Conservation (phyloP, 2,888 invertebrate species). For the Oscheius onirici region DNA sequence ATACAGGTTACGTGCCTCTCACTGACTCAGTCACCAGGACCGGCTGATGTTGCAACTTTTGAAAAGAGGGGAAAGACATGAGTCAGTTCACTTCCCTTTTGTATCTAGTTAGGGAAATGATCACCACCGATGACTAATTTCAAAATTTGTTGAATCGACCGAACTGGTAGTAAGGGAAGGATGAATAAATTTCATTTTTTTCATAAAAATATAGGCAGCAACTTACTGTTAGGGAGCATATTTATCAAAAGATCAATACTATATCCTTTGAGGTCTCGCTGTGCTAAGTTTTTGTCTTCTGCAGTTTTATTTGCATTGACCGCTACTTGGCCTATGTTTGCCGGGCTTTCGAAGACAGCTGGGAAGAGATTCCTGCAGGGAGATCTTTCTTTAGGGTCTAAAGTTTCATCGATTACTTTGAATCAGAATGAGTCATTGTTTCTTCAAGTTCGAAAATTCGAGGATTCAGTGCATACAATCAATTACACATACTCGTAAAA, state of each 20-base stretch:
- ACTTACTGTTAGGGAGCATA: too few species aligned
- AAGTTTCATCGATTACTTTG: not conserved
- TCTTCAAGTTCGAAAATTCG: too few species aligned
- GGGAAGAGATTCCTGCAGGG: constrained; percentile 27
- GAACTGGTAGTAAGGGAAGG: not conserved
- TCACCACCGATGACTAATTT: too few species aligned
- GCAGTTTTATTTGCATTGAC: constrained; percentile 28
- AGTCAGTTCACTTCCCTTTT: too few species aligned
- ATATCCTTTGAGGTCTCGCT: not conserved
- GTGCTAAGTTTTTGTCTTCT: constrained; percentile 12
- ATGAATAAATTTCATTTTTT: too few species aligned
- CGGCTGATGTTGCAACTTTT: not conserved
- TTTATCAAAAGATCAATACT: too few species aligned
- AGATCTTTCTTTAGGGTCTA: not conserved
- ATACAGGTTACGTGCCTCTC: not conserved
- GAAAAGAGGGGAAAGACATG: not conserved
- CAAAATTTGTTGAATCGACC: not conserved
- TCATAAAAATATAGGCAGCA: too few species aligned
- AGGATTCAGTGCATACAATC: too few species aligned
- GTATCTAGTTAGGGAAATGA: too few species aligned
- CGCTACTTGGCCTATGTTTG: constrained; percentile 26
- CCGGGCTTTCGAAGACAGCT: constrained; percentile 15
- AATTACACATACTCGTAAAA: too few species aligned
- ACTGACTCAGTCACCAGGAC: not conserved
- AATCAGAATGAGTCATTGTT: too few species aligned